Percentiles rank a stretch among this genome's conserved stretches.
These are phyloP conservation scores for Dioctria linearis DNA, from an alignment of 2,888 invertebrate genomes.

Conservation along the genomic window DNA sequence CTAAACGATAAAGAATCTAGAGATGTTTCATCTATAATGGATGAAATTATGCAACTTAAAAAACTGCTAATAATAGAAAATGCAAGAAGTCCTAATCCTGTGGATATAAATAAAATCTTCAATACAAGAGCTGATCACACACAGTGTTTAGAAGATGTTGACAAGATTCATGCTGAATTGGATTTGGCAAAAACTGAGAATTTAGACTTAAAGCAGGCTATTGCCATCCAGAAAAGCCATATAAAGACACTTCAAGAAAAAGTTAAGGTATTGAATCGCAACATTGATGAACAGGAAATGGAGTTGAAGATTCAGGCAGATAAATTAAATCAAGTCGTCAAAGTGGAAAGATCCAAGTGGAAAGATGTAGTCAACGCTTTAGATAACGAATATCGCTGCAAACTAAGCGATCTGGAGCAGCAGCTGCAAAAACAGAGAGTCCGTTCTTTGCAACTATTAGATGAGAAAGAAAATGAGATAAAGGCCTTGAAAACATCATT, in stretches of 20 bases:
- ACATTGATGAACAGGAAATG: conserved; percentile 77
- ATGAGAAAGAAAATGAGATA: conserved; percentile 86
- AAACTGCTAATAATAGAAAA: conserved; percentile 76
- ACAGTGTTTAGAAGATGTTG: conserved; percentile 78
- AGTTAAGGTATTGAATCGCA: conserved; percentile 75
- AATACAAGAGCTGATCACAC: conserved; percentile 70
- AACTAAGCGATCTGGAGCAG: conserved; percentile 77
- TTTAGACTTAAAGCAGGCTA: conserved; percentile 63
- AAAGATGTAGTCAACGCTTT: conserved; percentile 64
- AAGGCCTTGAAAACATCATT: conserved; percentile 75
- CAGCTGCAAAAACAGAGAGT: conserved; percentile 85
- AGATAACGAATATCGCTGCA: conserved; percentile 73
- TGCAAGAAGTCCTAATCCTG: conserved; percentile 74
- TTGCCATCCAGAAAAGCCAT: conserved; percentile 73
- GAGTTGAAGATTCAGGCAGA: conserved; percentile 76
- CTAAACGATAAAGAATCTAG: conserved; percentile 68
- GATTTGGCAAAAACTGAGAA: conserved; percentile 75
- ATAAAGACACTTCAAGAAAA: conserved; percentile 79
- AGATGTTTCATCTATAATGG: conserved; percentile 73
- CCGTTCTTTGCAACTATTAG: conserved; percentile 82
- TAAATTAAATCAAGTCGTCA: conserved; percentile 73
- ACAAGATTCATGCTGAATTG: conserved; percentile 77
- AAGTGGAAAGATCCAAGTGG: conserved; percentile 67
- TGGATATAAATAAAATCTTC: conserved; percentile 75
- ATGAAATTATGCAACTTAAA: conserved; percentile 78